Base-by-base conservation (phyloP, 2,888 invertebrate genomes). In the Chrysolina americana region DNA sequence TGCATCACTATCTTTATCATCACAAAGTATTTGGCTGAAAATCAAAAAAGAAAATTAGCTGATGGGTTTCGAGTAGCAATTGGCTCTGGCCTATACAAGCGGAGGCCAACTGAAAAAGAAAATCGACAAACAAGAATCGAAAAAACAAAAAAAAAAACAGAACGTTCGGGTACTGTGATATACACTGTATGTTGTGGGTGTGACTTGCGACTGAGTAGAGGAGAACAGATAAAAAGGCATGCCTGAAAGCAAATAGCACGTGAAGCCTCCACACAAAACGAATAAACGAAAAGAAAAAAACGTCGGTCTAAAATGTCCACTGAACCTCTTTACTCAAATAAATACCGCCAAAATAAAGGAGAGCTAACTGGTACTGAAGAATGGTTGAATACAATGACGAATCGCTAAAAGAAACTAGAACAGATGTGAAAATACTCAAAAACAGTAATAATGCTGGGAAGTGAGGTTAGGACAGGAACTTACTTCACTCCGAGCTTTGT, bases 401-500 rank as follows among this genome's bases (percentile, higher is more conserved):
- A 66, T 64, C 63, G 75, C 72, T 75, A 75, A 75, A 72, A 72
- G 75, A 72, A 53, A 70, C 70, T 73, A 70, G 68, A 73, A 76
- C 47, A 77, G 68, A 76, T 75, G 70, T 76, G 78, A 81, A 64
- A 71, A 78, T 73, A 76, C 65, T 66, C 68, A 70, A 75, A 74
- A 74, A 75, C 68, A 79, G 50, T 53, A 66, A 73, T 63, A 73
- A 79, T 77, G 76, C 69, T 75, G 70, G 78, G 78, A 78, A 69
- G 74, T 79, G 74, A 85, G 84, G 85, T 83, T 81, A 87, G 87
- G 86, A 82, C 79, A 81, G 88, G 89, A 89, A 96, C 96, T 95
- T 95, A 96, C 96, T 96, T 95, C 91, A 96, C 96, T 93, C 96
- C 96, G 89, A 96, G 94, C 90, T 96, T 96, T 90, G 95, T 95